These are phyloP conservation scores for Labrus mixtus DNA, from an alignment of 2,113 vertebrate genomes.

Conservation along the genomic window DNA sequence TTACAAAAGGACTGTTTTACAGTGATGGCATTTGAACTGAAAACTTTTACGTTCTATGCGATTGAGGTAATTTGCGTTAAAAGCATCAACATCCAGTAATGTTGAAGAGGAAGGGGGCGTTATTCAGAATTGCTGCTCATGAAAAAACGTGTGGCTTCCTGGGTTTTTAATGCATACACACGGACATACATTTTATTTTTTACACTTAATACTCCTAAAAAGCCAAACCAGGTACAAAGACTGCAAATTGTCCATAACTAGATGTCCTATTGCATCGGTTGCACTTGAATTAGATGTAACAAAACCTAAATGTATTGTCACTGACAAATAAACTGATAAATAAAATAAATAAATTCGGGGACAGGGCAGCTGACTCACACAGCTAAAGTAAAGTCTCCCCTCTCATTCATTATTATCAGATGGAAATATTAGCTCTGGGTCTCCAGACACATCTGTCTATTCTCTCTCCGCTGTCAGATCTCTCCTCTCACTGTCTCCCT, in stretches of 20 bases:
- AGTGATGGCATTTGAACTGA: no score
- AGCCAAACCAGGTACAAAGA: no score
- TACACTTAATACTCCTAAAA: no score
- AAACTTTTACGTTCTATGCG: no score
- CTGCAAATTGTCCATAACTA: no score
- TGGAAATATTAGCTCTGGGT: conserved; percentile 34
- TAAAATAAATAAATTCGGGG: not conserved
- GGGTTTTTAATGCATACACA: not conserved
- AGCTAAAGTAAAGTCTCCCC: not conserved
- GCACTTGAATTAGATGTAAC: no score
- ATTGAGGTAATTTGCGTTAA: no score
- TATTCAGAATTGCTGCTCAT: no score
- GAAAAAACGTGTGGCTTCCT: not conserved
- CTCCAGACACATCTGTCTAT: conserved; percentile 62
- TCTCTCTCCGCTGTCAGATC: conserved; percentile 24
- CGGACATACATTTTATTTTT: not conserved
- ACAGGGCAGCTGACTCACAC: conserved; percentile 8
- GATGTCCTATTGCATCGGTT: no score
- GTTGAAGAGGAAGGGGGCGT: not conserved
- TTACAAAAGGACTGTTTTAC: no score
- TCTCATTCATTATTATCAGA: conserved; percentile 9
- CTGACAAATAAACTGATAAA: no score
- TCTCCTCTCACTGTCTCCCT: conserved; percentile 38
- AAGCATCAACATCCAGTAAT: not conserved
- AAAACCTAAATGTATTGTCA: no score